Percentiles rank a stretch among this genome's conserved stretches.
Conservation (phyloP, 1,140 invertebrate species). For the Cheumatopsyche charites region DNA sequence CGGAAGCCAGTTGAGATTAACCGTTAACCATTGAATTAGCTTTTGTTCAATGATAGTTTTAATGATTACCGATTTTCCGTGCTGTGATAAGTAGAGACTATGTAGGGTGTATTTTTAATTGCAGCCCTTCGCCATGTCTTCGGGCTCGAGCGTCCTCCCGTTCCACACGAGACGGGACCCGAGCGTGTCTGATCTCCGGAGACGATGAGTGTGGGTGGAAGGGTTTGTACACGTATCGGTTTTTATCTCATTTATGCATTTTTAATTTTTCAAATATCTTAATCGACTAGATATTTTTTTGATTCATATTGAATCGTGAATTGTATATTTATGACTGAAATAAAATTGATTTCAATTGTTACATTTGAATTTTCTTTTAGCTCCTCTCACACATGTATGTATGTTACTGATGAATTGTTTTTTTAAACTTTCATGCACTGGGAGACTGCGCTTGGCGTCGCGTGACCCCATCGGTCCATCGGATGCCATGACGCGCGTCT, state of each 20-base stretch:
- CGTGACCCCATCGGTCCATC: neutral
- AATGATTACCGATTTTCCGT: neutral
- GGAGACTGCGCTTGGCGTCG: neutral
- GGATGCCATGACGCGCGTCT: neutral
- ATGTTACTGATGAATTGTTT: neutral
- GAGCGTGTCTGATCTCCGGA: neutral
- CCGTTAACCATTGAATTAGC: neutral
- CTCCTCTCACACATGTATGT: neutral
- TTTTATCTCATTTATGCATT: conserved; percentile 28
- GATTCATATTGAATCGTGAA: conserved; percentile 47
- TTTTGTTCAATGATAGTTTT: no score
- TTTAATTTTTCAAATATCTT: neutral
- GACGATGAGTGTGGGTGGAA: no score
- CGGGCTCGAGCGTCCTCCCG: neutral
- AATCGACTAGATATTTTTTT: conserved; percentile 26
- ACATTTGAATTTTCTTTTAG: neutral
- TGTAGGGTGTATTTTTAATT: conserved; percentile 47
- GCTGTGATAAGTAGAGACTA: conserved; percentile 32
- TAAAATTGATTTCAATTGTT: conserved; percentile 2
- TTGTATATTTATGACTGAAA: conserved; percentile 17
- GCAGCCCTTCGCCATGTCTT: conserved; percentile 38
- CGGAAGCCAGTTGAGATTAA: conserved; percentile 11
- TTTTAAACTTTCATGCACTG: conserved; percentile 19
- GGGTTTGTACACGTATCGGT: conserved; percentile 46
- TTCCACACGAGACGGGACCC: no score